Percentiles rank a stretch among this genome's conserved stretches.
Conservation (phyloP, 1,140 invertebrate species). For the Orchesella cincta region DNA sequence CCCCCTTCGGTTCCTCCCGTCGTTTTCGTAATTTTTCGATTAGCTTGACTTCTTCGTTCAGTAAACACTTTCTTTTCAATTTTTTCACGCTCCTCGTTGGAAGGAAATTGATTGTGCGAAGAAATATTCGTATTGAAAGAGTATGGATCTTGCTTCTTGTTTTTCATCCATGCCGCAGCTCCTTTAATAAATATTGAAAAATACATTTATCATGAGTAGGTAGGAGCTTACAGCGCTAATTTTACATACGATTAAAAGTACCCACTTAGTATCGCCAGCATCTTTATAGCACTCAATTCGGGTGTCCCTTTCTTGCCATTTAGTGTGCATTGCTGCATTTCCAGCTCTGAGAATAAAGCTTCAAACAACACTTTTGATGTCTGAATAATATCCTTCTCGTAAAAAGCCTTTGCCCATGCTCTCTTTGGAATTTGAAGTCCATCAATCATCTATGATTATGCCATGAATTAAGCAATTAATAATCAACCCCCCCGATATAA, state of each 20-base stretch:
- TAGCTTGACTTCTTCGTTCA: conserved; percentile 22
- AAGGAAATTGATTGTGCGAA: conserved; percentile 18
- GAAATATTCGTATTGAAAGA: conserved; percentile 21
- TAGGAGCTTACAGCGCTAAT: too few species aligned
- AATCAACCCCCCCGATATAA: too few species aligned
- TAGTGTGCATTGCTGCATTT: conserved; percentile 25
- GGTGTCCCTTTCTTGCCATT: conserved; percentile 26
- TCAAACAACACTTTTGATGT: conserved; percentile 21
- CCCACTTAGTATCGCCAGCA: conserved; percentile 25
- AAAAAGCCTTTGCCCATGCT: conserved; percentile 29
- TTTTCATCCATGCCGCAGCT: conserved; percentile 23
- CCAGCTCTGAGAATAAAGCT: conserved; percentile 23
- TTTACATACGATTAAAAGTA: background rate
- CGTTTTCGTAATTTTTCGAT: conserved; percentile 19
- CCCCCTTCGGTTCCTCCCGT: background rate
- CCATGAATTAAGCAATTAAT: too few species aligned
- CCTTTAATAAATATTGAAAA: background rate
- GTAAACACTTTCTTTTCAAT: conserved; percentile 32
- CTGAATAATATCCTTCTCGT: conserved; percentile 26
- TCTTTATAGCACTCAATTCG: conserved; percentile 13
- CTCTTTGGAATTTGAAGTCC: background rate
- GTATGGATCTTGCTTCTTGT: conserved; percentile 29
- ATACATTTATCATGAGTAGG: too few species aligned
- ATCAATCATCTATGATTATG: conserved; percentile 15
- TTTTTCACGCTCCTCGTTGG: conserved; percentile 20